phyloP scores from a whole-genome alignment of 35 echinoderm and acorn worm species.

The Heliocidaris erythrogramma region DNA sequence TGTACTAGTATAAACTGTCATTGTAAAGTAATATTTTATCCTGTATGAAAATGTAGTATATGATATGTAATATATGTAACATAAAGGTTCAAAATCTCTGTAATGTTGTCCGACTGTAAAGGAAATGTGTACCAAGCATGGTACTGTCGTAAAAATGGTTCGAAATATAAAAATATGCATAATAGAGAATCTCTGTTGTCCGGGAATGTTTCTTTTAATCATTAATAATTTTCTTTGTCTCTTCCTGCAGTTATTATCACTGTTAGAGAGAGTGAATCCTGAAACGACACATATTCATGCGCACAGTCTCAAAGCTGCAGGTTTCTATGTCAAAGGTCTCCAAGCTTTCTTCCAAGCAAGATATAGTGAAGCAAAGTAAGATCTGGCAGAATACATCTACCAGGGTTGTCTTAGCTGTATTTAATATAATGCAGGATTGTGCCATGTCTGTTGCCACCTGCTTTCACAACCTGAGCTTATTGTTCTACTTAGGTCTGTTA shows the following conservation, averaged over 20 bases:
- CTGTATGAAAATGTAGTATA: too few relatives aligned
- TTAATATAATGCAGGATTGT: too few relatives aligned
- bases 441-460: too few relatives aligned
- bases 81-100: too few relatives aligned
- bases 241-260: conserved; percentile 62
- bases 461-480: too few relatives aligned
- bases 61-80: too few relatives aligned
- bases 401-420: too few relatives aligned
- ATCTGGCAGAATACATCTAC: background rate
- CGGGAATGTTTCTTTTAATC: background rate
- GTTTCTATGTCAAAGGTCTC: conserved; percentile 89
- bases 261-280: conserved; percentile 95
- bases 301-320: conserved; percentile 92
- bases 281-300: conserved; percentile 78
- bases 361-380: conserved; percentile 99
- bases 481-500: too few relatives aligned
- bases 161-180: background rate
- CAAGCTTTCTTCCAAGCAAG: conserved; percentile 97
- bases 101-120: too few relatives aligned
- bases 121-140: background rate
- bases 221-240: background rate
- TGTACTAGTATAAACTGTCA: too few relatives aligned
- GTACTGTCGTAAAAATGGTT: background rate
- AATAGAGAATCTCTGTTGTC: background rate
- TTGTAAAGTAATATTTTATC: too few relatives aligned